Evolutionary conservation across 2,113 vertebrate genomes (phyloP).

Genomic region (Crotalus viridis): DNA sequence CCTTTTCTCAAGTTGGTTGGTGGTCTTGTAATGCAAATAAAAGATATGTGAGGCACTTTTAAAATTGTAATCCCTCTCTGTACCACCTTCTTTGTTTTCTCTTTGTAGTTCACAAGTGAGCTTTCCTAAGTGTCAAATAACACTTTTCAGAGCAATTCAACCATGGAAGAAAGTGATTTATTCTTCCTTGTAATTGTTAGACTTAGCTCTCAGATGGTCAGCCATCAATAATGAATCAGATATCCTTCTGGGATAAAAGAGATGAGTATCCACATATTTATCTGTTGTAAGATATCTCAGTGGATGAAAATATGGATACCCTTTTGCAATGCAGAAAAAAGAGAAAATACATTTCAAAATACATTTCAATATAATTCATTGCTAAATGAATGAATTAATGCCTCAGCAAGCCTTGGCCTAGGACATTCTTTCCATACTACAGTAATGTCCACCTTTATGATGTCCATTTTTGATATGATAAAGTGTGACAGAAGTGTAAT

Average conservation of each 20-base stretch:
- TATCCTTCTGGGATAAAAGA: not conserved
- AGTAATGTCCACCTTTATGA: not conserved
- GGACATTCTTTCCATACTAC: not conserved
- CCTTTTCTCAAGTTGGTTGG: not conserved
- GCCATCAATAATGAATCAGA: not conserved
- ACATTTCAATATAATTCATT: not conserved
- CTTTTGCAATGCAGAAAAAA: not conserved
- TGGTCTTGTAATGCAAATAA: not conserved
- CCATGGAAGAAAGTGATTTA: conserved; percentile 34
- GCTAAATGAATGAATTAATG: not conserved
- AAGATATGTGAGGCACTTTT: not conserved
- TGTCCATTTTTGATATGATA: not conserved
- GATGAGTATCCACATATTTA: not conserved
- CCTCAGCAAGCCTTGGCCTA: not conserved
- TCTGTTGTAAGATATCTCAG: not conserved
- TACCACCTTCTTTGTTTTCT: conserved; percentile 2
- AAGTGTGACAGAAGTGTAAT: not conserved
- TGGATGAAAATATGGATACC: not conserved
- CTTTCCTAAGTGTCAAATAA: conserved; percentile 28
- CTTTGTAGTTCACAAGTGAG: conserved; percentile 23
- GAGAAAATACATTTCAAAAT: not conserved
- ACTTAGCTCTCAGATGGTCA: not conserved
- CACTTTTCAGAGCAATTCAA: conserved; percentile 13
- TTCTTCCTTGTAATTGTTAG: conserved; percentile 10
- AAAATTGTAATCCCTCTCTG: conserved; percentile 23